phyloP scores from a whole-genome alignment of 2,113 vertebrate genomes.

The Cnemophilus loriae region DNA sequence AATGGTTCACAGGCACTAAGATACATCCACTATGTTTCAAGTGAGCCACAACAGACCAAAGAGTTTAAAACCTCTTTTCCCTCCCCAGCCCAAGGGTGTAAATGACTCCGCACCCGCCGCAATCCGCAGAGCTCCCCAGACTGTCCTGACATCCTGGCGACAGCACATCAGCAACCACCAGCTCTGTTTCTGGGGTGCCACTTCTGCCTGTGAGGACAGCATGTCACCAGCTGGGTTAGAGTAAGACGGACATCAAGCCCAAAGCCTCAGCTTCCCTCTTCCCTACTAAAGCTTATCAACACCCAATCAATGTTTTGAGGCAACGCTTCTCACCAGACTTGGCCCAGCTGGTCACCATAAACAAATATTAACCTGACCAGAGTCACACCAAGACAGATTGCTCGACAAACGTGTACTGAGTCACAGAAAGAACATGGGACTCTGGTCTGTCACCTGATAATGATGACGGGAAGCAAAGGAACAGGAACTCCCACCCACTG shows the following conservation, averaged over 20 bases:
- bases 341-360: background rate
- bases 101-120: rapidly evolving
- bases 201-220: background rate
- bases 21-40: background rate
- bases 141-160: background rate
- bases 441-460: background rate
- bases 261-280: background rate
- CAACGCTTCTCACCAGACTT: background rate
- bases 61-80: background rate
- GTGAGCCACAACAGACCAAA: background rate
- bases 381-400: background rate
- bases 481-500: rapidly evolving
- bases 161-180: background rate
- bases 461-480: background rate
- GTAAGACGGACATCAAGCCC: background rate
- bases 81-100: background rate
- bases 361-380: background rate
- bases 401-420: background rate
- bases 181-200: background rate
- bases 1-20: background rate
- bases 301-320: background rate
- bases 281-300: background rate
- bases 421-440: background rate
- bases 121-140: background rate
- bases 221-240: background rate